Base-by-base conservation (phyloP, 2,797 vertebrate species). In the Microctenopoma steveboyesi region DNA sequence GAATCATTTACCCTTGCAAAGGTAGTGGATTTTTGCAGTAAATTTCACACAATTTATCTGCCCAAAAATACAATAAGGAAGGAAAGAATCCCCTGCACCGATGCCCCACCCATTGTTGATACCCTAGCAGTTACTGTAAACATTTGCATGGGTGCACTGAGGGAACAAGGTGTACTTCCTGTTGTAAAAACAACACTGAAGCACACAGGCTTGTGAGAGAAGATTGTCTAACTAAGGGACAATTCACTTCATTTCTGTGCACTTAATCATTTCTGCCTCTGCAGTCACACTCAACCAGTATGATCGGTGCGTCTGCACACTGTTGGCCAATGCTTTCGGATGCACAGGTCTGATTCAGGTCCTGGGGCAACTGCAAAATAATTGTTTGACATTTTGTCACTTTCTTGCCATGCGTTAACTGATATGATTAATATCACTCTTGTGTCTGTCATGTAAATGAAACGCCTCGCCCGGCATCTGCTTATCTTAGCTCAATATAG, bases 131-230 rank as follows among this genome's bases (percentile, higher is more conserved):
- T 92, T 91, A 86, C 89, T 72, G 91, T 92, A 93, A 93, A 92
- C 88, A 93, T 93, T 92, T 92, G 89, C 90, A 91, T 86, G 84
- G 39, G 64, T 86, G 79, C 85, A 84, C 68, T 85, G 72, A 76
- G 66, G 82, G 90, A 93, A 93, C 90, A 93, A 88, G 79, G 79
- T 89, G 91, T 86, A 91, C 90, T 91, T 93, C 91, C 92, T 92
- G 82, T 88, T 90, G 56, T 51, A 48, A 74, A 60, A 85, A 83
- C 60, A 85, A 82, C 63, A 74, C 33, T 63, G 47, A 79, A 63
- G 59, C 16, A 13, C 51, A 60, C 48, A 66, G 16, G 49, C 64
- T 46, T 53, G 12, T 77, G 64, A 83, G 76, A 72, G 79, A 66
- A 75, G 40, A 0, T 22, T 61, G 15, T 63, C 15, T 11, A 47